phyloP scores from a whole-genome alignment of 2,113 vertebrate species.

The Prunella himalayana region DNA sequence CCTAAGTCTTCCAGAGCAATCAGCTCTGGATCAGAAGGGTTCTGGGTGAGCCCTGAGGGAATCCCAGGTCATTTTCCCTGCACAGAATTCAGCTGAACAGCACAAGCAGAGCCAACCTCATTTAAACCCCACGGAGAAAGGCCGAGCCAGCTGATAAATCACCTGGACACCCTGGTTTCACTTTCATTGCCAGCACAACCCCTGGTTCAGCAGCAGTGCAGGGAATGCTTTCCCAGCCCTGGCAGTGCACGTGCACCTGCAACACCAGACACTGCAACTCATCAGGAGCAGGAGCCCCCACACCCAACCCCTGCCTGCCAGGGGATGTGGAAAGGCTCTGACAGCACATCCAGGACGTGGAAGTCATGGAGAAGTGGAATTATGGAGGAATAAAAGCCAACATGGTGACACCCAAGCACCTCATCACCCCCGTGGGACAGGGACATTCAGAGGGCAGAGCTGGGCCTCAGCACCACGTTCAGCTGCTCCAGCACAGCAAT shows the following conservation, averaged over 20 bases:
- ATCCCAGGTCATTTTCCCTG: not conserved
- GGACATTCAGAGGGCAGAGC: not conserved
- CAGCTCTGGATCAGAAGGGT: not conserved
- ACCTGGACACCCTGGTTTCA: not conserved
- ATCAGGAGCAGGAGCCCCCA: not conserved
- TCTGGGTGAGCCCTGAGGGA: not conserved
- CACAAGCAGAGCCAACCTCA: not conserved
- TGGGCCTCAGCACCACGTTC: not conserved
- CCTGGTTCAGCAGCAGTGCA: not conserved
- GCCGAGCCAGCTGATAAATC: not conserved
- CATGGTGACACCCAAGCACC: accelerated
- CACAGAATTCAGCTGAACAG: not conserved
- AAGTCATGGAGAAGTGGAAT: not conserved
- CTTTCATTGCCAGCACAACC: not conserved
- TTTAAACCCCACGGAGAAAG: not conserved
- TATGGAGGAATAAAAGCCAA: not conserved
- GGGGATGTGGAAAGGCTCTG: not conserved
- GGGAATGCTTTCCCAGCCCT: not conserved
- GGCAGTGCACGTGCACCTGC: not conserved
- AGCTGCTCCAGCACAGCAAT: not conserved
- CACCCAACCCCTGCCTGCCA: not conserved
- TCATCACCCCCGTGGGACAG: not conserved
- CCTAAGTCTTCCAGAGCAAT: not conserved
- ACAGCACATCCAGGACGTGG: not conserved
- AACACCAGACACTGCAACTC: not conserved